These are phyloP conservation scores for Labia minor DNA, from an alignment of 2,888 invertebrate genomes.

Conservation along the genomic window DNA sequence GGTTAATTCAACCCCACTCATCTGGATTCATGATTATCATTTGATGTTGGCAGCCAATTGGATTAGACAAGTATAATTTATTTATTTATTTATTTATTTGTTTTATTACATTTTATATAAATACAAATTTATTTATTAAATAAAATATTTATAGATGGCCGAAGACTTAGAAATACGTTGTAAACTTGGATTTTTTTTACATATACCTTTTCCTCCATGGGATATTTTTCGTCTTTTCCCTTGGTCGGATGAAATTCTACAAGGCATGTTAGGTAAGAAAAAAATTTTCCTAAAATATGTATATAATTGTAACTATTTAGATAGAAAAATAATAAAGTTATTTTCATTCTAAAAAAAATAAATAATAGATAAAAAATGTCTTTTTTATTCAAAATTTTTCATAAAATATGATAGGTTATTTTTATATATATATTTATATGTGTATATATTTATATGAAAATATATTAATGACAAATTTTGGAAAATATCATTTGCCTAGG, in stretches of 20 bases:
- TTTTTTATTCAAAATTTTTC: too few relatives aligned
- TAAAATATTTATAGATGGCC: conserved; percentile 43
- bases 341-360: too few relatives aligned
- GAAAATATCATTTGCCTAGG: too few relatives aligned
- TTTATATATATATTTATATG: too few relatives aligned
- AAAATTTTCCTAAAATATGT: too few relatives aligned
- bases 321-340: too few relatives aligned
- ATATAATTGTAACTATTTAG: too few relatives aligned
- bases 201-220: conserved; percentile 92
- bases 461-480: too few relatives aligned
- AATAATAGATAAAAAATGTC: too few relatives aligned
- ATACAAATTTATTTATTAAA: neutral
- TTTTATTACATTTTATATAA: neutral
- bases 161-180: conserved; percentile 66
- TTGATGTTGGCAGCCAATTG: conserved; percentile 86
- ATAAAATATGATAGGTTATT: too few relatives aligned
- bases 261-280: conserved; percentile 75
- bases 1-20: conserved; percentile 50
- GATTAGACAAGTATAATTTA: conserved; percentile 57
- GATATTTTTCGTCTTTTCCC: conserved; percentile 83
- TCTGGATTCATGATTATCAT: conserved; percentile 93
- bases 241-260: conserved; percentile 87
- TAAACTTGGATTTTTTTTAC: conserved; percentile 83
- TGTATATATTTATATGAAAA: too few relatives aligned
- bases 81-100: neutral